A percentile compares a stretch with the other conserved stretches of the same genome.
These are phyloP conservation scores for Acromyrmex heyeri DNA, from an alignment of 1,140 invertebrate genomes.

Conservation along the genomic window DNA sequence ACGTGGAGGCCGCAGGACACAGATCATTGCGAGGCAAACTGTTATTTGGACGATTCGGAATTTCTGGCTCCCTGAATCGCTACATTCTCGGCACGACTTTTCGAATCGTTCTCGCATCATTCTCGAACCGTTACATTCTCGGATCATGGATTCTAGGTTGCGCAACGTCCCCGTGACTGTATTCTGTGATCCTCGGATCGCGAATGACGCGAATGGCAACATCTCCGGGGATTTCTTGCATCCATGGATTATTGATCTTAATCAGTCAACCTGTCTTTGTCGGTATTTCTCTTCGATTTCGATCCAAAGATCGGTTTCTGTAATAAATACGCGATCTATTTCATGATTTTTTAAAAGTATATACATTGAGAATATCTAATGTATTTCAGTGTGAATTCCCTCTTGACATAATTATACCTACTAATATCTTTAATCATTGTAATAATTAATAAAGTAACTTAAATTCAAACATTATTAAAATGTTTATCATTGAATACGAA, in stretches of 20 bases:
- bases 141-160: constrained; percentile 59
- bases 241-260: constrained; percentile 34
- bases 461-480: neutral
- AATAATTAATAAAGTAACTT: neutral
- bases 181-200: constrained; percentile 1
- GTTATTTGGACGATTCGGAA: neutral
- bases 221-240: neutral
- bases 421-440: neutral
- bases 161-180: constrained; percentile 22
- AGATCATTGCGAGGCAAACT: neutral
- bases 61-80: constrained; percentile 38
- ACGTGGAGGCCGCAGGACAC: neutral
- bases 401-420: constrained; percentile 2
- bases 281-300: neutral
- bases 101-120: constrained; percentile 39
- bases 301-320: neutral
- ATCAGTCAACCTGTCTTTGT: neutral
- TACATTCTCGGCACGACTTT: constrained; percentile 47
- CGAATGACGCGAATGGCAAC: constrained; percentile 28
- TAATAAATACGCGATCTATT: neutral
- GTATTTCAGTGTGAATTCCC: neutral
- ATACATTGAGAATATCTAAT: neutral
- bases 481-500: neutral
- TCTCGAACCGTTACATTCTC: constrained; percentile 57
- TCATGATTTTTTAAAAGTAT: neutral